Percentiles rank a stretch among this genome's conserved stretches.
These are phyloP conservation scores for Leptodirus hochenwartii DNA, from an alignment of 2,888 invertebrate genomes.

Conservation along the genomic window DNA sequence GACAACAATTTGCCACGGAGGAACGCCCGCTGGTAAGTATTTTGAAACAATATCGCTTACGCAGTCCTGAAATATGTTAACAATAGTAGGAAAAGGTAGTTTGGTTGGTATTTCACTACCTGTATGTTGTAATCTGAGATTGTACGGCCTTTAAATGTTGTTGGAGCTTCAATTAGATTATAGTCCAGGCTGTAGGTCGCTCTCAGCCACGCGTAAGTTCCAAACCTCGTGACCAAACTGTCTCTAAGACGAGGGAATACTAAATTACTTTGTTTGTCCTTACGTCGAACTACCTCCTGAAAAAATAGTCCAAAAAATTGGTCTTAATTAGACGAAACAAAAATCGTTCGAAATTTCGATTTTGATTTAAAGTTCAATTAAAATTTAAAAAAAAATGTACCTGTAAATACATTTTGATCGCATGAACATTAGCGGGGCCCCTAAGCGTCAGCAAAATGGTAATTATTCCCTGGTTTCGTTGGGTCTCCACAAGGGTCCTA, in stretches of 20 bases:
- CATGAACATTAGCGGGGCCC: conserved; percentile 26
- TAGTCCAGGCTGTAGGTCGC: conserved; percentile 45
- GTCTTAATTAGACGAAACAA: not conserved
- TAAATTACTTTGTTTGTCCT: conserved; percentile 37
- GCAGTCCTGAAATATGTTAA: conserved; percentile 38
- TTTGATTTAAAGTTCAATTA: not conserved
- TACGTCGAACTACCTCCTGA: conserved; percentile 34
- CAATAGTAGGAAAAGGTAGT: not conserved
- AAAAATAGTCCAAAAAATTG: conserved; percentile 5
- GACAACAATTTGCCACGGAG: conserved; percentile 68
- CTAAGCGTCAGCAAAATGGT: conserved; percentile 47
- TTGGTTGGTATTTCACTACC: conserved; percentile 24
- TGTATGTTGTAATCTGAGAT: conserved; percentile 57
- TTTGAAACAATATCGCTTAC: conserved; percentile 62
- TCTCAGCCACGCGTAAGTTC: conserved; percentile 56
- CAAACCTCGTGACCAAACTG: conserved; percentile 51
- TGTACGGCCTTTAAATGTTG: conserved; percentile 46
- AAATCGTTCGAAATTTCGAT: not conserved
- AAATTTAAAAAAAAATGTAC: conserved; percentile 13
- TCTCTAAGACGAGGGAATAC: conserved; percentile 49
- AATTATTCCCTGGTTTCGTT: conserved; percentile 54
- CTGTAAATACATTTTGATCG: conserved; percentile 23
- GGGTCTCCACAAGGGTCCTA: conserved; percentile 50
- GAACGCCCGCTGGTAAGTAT: conserved; percentile 48
- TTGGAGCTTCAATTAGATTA: conserved; percentile 44